Base-by-base conservation (phyloP, 2,888 invertebrate species). In the Dendrolimus pini region DNA sequence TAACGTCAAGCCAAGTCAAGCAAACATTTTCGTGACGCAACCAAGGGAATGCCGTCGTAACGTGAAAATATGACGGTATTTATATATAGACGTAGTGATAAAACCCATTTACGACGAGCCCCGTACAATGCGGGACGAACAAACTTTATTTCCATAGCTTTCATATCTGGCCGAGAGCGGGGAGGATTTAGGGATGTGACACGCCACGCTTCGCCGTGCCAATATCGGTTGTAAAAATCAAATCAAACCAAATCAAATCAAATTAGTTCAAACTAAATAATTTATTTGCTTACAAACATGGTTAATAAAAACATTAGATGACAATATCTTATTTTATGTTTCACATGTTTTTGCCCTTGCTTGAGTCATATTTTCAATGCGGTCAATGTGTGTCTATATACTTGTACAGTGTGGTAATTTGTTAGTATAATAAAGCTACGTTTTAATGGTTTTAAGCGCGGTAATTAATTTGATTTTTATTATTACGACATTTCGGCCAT, bases 81-180 rank as follows among this genome's bases (percentile, higher is more conserved):
- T 85, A 86, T 86, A 83, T 85, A 54, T 86, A 83, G 85, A 54
- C 54, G 58, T 58, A 85, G 85, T 85, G 86, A 88, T 87, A 86
- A 87, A 88, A 87, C 85, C 85, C 86, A 89, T 87, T 89, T 87
- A 85, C 84, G 81, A 78, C 72, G 76, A 74, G 74, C 71, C 70
- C 75, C 75, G 77, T 78, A 82, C 82, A 87, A 83, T 82, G 85
- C 85, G 83, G 81, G 79, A 75, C 78, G 82, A 80, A 83, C 83
- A 83, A 85, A 88, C 84, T 89, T 83, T 88, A 87, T 89, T 89
- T 88, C 85, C 86, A 88, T 89, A 86, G 85, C 86, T 81, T 82
- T 84, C 83, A 82, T 85, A 84, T 86, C 83, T 81, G 70, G 75
- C 72, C 47, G 75, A 72, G 68, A 67, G 72, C 72, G 68, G 75